Conservation (phyloP, 2,888 invertebrate species). For the Drosophila helvetica region DNA sequence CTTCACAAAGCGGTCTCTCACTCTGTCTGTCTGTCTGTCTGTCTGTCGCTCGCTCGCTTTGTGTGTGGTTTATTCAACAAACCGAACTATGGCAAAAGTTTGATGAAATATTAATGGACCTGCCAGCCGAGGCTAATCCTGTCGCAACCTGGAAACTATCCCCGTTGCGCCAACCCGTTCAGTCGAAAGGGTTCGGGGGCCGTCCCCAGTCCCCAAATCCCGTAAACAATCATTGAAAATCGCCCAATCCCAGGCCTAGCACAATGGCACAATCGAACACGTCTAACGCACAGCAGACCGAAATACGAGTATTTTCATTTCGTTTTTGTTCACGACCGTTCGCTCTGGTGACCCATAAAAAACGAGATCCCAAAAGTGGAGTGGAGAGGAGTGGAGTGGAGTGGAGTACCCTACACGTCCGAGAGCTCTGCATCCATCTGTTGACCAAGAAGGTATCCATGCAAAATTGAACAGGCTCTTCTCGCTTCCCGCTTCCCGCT, state of each 20-base stretch:
- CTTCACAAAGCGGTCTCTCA: slow-evolving; percentile 27
- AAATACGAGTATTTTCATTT: slow-evolving; percentile 50
- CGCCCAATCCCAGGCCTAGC: slow-evolving; percentile 44
- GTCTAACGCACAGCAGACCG: slow-evolving; percentile 37
- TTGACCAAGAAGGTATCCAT: slow-evolving; percentile 54
- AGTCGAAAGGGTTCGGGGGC: neutral
- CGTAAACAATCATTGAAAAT: slow-evolving; percentile 48
- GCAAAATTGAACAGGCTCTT: slow-evolving; percentile 73
- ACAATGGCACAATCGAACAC: slow-evolving; percentile 46
- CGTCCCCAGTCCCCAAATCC: slow-evolving; percentile 25
- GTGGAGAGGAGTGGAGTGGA: too few species aligned
- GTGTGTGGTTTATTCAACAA: slow-evolving; percentile 1
- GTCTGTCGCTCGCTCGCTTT: neutral
- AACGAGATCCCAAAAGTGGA: slow-evolving; percentile 9
- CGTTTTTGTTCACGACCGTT: slow-evolving; percentile 51
- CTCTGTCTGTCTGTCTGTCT: neutral
- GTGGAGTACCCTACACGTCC: slow-evolving; percentile 13
- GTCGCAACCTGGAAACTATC: slow-evolving; percentile 44
- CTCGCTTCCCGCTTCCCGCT: too few species aligned
- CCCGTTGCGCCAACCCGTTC: slow-evolving; percentile 16
- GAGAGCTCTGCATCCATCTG: slow-evolving; percentile 25
- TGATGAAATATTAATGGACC: neutral
- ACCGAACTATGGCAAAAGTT: slow-evolving; percentile 17
- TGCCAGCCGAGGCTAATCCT: slow-evolving; percentile 12
- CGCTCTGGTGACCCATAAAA: slow-evolving; percentile 68